A percentile compares a stretch with the other conserved stretches of the same genome.
These are phyloP conservation scores for Crocallis elinguaria DNA, from an alignment of 2,888 invertebrate species.

Conservation along the genomic window DNA sequence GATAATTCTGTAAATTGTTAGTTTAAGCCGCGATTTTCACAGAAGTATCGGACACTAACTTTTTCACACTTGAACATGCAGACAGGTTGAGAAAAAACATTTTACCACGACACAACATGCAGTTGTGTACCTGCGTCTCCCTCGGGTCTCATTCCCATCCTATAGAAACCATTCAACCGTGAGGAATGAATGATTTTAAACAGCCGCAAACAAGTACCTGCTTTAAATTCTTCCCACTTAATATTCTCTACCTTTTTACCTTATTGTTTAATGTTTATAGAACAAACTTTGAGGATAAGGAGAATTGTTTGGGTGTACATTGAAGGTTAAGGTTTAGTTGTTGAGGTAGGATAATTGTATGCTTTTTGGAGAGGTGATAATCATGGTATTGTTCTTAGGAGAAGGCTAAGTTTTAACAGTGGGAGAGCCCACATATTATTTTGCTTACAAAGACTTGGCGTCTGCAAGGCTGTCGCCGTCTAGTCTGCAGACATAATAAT, in stretches of 20 bases:
- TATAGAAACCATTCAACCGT: constrained; percentile 70
- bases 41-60: constrained; percentile 17
- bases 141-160: constrained; percentile 59
- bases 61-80: constrained; percentile 46
- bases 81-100: constrained; percentile 59
- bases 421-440: constrained; percentile 33
- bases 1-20: not conserved
- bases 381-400: constrained; percentile 3
- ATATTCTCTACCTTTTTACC: constrained; percentile 42
- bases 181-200: constrained; percentile 73
- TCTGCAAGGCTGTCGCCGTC: constrained; percentile 30
- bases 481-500: constrained; percentile 20
- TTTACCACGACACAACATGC: constrained; percentile 50
- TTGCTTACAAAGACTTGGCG: constrained; percentile 14
- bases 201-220: constrained; percentile 63
- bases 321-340: constrained; percentile 7
- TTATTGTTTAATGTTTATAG: constrained; percentile 38
- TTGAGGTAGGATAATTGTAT: constrained; percentile 8
- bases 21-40: not conserved
- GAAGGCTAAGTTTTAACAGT: constrained; percentile 33
- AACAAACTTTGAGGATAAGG: constrained; percentile 26
- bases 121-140: constrained; percentile 70
- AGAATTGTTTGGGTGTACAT: constrained; percentile 23
- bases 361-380: constrained; percentile 1
- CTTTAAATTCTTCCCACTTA: constrained; percentile 59